Base-by-base conservation (phyloP, 2,797 vertebrate genomes). In the Sphenopsis melanotis region DNA sequence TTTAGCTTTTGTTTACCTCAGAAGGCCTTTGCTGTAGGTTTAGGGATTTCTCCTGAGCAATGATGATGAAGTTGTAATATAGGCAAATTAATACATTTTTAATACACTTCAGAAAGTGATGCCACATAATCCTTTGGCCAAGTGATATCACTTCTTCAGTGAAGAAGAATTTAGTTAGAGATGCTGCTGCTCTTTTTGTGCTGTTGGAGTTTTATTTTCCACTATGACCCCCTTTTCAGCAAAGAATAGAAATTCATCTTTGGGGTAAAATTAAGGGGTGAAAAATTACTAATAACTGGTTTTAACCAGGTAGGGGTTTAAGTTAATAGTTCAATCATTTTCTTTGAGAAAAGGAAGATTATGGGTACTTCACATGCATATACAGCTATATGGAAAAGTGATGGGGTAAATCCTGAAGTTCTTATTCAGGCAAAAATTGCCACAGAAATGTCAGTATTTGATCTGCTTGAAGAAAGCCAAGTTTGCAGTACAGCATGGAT, bases 51-150 rank as follows among this genome's bases (percentile, higher is more conserved):
- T 94, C 80, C 34, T 84, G 59, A 72, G 77, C 60, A 71, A 22
- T 53, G 76, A 86, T 76, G 82, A 76, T 74, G 37, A 72, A 93
- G 14, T 42, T 82, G 47, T 68, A 42, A 49, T 82, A 52, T 79
- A 82, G 83, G 87, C 80, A 95, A 93, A 94, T 94, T 74, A 95
- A 90, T 92, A 91, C 29, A 47, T 91, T 90, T 94, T 86, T 87
- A 94, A 90, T 93, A 63, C 60, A 83, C 77, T 96, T 94, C 23
- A 89, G 87, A 93, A 96, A 93, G 74, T 50, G 70, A 77, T 15
- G 44, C 66, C 69, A 84, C n/a, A 41, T 68, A 94, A 95, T 94
- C n/a, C 22, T 84, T 83, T 74, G 80, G 85, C 91, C 56, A 87
- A 82, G 16, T 79, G 76, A 63, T 90, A 59, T 66, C 91, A 82